phyloP scores from a whole-genome alignment of 2,888 invertebrate species.

The Sinohyriopsis cumingii region DNA sequence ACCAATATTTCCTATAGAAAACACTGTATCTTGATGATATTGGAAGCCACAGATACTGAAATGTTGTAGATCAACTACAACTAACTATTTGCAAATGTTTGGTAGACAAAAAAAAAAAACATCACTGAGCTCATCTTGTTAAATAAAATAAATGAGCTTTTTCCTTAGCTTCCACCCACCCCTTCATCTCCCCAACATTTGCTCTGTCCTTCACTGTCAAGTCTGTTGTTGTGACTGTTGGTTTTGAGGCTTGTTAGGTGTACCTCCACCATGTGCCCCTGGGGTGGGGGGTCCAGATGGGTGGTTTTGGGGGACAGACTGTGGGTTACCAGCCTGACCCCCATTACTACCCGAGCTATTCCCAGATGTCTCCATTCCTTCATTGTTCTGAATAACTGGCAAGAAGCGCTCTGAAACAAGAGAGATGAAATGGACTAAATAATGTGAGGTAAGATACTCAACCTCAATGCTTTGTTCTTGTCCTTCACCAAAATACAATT shows the following conservation, averaged over 20 bases:
- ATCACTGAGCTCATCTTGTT: not conserved
- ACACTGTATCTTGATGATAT: too few relatives aligned
- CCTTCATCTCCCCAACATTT: constrained; percentile 1
- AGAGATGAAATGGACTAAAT: not conserved
- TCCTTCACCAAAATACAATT: too few relatives aligned
- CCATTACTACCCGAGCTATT: constrained; percentile 44
- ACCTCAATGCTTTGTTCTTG: not conserved
- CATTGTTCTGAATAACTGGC: constrained; percentile 50
- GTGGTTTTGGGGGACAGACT: constrained; percentile 34
- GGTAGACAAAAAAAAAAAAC: not conserved
- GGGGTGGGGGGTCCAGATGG: constrained; percentile 46
- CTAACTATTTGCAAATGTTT: not conserved
- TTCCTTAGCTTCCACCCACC: constrained; percentile 5
- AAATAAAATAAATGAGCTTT: not conserved
- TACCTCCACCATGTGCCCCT: constrained; percentile 29
- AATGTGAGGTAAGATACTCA: not conserved
- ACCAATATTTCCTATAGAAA: too few relatives aligned
- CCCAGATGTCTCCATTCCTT: constrained; percentile 46
- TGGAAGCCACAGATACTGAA: too few relatives aligned
- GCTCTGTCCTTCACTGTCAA: constrained; percentile 34
- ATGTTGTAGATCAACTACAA: not conserved
- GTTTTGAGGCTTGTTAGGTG: constrained; percentile 38
- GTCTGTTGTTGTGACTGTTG: constrained; percentile 47
- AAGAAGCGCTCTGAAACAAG: constrained; percentile 54
- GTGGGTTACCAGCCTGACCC: constrained; percentile 36